Evolutionary conservation across 2,797 vertebrate genomes (phyloP).

Genomic region (Argya squamiceps): DNA sequence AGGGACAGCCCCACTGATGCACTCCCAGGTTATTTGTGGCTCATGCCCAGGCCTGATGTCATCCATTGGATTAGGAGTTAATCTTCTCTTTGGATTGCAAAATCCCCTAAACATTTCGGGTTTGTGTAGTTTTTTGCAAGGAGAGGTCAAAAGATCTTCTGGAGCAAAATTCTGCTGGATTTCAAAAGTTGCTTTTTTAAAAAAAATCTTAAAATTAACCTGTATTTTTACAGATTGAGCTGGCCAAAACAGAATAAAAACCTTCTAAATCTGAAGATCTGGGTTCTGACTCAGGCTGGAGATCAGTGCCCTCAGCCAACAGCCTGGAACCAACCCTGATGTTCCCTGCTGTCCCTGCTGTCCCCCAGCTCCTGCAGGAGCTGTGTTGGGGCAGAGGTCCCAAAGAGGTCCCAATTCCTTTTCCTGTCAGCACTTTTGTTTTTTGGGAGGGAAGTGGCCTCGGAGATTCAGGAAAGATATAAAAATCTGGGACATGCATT

Average conservation of each 20-base stretch:
- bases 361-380: neutral
- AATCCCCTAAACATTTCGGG: neutral
- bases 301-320: neutral
- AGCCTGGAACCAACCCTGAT: neutral
- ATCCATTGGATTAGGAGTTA: neutral
- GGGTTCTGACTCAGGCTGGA: neutral
- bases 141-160: neutral
- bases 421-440: neutral
- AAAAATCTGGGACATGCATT: neutral
- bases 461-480: neutral
- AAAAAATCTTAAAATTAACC: neutral
- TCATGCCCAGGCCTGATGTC: neutral
- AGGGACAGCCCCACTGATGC: accelerated
- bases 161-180: neutral
- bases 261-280: neutral
- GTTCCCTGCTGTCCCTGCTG: neutral
- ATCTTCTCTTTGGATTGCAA: neutral
- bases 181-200: neutral
- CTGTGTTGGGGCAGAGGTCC: neutral
- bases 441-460: neutral
- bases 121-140: neutral
- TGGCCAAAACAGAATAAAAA: neutral
- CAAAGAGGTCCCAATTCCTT: neutral
- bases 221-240: neutral
- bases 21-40: neutral